Conservation (phyloP, 2,888 invertebrate species). For the Julus scanicus region DNA sequence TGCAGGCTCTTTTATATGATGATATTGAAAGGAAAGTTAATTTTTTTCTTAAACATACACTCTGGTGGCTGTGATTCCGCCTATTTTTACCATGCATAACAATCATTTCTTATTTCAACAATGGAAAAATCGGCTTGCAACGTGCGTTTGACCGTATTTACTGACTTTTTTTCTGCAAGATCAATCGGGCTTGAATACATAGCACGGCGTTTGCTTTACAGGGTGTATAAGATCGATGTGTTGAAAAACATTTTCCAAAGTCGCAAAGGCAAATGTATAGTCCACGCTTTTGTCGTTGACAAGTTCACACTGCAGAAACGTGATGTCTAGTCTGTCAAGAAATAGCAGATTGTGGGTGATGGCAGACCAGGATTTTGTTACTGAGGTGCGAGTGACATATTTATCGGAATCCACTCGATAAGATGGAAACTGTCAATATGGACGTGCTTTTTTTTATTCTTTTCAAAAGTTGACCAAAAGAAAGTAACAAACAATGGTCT, state of each 20-base stretch:
- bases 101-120: slow-evolving; percentile 14
- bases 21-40: slow-evolving; percentile 1
- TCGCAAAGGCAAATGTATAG: not conserved
- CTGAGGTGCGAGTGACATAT: not conserved
- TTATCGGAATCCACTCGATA: not conserved
- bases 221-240: not conserved
- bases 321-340: not conserved
- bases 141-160: slow-evolving; percentile 37
- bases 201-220: slow-evolving; percentile 4
- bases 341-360: not conserved
- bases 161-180: not conserved
- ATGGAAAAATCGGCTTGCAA: not conserved
- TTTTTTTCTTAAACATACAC: slow-evolving; percentile 27
- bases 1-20: not conserved
- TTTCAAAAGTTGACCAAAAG: not conserved
- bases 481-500: not conserved
- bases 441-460: not conserved
- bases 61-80: not conserved
- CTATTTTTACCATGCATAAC: slow-evolving; percentile 1
- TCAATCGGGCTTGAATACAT: not conserved
- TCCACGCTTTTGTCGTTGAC: not conserved
- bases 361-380: slow-evolving; percentile 7
- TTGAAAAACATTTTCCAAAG: not conserved
- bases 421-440: not conserved
- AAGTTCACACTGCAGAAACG: not conserved